Evolutionary conservation across 2,888 invertebrate species (phyloP).

Genomic region (Siphlonurus alternatus): DNA sequence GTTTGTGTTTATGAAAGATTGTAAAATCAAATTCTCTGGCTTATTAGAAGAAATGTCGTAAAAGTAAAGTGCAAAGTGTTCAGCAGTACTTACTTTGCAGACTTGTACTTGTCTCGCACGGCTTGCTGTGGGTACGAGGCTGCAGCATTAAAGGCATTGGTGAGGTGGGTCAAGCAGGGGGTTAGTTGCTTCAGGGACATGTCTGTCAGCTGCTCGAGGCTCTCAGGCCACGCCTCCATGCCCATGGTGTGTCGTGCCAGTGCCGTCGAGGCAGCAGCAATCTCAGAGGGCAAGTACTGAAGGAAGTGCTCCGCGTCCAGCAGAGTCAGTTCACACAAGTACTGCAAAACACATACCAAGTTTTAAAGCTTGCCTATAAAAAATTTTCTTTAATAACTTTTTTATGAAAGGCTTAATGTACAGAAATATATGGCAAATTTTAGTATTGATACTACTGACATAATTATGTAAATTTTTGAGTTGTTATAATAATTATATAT

Average conservation of each 20-base stretch:
- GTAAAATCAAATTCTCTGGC: too few species aligned
- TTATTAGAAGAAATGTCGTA: too few species aligned
- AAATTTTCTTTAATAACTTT: too few species aligned
- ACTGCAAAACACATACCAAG: conserved; percentile 34
- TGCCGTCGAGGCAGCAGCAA: conserved; percentile 67
- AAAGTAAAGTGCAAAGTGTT: too few species aligned
- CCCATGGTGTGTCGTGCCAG: conserved; percentile 55
- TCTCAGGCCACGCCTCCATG: conserved; percentile 45
- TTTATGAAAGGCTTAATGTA: too few species aligned
- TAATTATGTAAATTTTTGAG: too few species aligned
- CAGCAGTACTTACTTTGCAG: conserved; percentile 27
- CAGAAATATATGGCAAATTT: too few species aligned
- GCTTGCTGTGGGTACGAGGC: conserved; percentile 57
- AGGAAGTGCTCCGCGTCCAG: conserved; percentile 77
- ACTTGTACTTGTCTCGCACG: conserved; percentile 74
- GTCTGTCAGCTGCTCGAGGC: conserved; percentile 45
- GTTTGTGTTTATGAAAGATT: too few species aligned
- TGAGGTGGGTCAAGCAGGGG: conserved; percentile 47
- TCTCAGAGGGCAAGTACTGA: conserved; percentile 60
- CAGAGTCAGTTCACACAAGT: conserved; percentile 66
- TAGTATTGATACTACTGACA: too few species aligned
- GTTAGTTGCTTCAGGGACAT: conserved; percentile 49
- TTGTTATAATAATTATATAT: too few species aligned
- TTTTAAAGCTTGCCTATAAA: background rate
- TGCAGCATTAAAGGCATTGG: conserved; percentile 51